Evolutionary conservation across 2,113 vertebrate genomes (phyloP).

Genomic region (Hypocryptadius cinnamomeus): DNA sequence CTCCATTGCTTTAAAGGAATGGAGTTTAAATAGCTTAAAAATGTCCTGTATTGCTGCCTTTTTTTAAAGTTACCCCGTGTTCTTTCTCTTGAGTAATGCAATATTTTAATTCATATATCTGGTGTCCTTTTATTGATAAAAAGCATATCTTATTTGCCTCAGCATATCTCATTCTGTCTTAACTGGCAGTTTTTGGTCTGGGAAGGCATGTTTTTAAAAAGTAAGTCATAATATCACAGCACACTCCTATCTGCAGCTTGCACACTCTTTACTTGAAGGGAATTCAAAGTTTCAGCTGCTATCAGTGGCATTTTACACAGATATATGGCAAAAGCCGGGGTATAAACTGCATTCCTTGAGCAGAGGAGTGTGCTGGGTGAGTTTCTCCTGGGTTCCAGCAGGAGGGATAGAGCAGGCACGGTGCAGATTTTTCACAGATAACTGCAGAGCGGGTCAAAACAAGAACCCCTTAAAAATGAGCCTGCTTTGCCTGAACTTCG

Average conservation of each 20-base stretch:
- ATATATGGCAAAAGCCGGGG: background rate
- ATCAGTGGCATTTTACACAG: background rate
- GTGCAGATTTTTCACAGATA: constrained; percentile 4
- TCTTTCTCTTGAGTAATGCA: background rate
- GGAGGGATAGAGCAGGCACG: background rate
- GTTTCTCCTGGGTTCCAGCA: background rate
- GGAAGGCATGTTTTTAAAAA: background rate
- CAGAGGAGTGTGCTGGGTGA: background rate
- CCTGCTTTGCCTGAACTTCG: background rate
- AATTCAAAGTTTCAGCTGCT: background rate
- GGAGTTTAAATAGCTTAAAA: background rate
- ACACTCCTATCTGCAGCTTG: background rate
- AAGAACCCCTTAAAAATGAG: background rate
- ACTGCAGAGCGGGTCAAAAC: constrained; percentile 20
- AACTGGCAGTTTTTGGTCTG: background rate
- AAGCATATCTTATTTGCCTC: background rate
- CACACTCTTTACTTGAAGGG: background rate
- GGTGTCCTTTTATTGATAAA: background rate
- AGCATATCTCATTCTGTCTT: background rate
- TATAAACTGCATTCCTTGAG: background rate
- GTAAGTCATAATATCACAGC: background rate
- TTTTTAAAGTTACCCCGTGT: background rate
- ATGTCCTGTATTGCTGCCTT: background rate
- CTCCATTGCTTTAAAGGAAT: background rate
- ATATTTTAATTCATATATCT: background rate